phyloP scores from a whole-genome alignment of 37 sponge, comb jelly and placozoan species.

The Bolinopsis microptera region DNA sequence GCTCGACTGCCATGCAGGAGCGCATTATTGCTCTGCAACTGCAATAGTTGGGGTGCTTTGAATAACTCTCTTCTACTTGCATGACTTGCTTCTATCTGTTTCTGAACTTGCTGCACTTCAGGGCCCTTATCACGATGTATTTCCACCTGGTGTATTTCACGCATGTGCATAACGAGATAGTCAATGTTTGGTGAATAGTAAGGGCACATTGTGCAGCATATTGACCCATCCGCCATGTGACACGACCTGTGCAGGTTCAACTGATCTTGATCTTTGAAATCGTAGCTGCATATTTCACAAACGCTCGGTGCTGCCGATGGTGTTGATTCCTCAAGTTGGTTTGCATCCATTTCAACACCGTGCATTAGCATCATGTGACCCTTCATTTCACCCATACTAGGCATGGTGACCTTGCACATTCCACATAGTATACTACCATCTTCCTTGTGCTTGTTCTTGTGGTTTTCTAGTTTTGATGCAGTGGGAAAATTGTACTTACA shows the following conservation, averaged over 20 bases:
- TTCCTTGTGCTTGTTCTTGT: neutral
- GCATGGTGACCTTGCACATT: neutral
- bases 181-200: neutral
- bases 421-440: constrained; percentile 19
- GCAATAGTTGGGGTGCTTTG: neutral
- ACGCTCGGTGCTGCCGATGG: neutral
- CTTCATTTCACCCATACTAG: constrained; percentile 45
- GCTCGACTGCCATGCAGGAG: neutral
- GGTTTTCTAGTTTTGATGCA: neutral
- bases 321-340: neutral
- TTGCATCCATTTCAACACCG: constrained; percentile 22
- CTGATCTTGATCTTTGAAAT: neutral
- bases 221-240: neutral
- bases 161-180: neutral
- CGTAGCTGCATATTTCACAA: neutral
- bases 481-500: neutral
- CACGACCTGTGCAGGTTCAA: neutral
- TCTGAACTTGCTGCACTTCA: neutral
- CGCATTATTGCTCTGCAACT: neutral
- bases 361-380: constrained; percentile 9
- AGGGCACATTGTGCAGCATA: neutral
- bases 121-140: neutral
- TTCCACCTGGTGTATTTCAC: neutral
- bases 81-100: neutral
- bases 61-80: neutral